Percentiles rank a stretch among this genome's conserved stretches.
phyloP scores from a whole-genome alignment of 2,113 vertebrate species.

The Seriola aureovittata region DNA sequence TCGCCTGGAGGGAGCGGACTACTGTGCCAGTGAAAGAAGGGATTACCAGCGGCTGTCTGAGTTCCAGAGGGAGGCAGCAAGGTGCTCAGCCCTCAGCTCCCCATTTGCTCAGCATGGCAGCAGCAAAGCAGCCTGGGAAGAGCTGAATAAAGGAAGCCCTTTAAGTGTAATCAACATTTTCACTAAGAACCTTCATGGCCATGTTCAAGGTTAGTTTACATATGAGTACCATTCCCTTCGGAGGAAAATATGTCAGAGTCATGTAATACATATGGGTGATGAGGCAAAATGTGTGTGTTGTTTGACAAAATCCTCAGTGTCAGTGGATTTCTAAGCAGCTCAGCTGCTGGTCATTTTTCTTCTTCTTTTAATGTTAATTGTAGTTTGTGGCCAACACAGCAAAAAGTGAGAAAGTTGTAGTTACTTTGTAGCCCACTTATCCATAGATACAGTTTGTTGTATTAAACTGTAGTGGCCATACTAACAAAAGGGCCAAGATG shows the following conservation, averaged over 20 bases:
- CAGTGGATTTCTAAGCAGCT: not conserved
- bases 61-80: conserved; percentile 92
- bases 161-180: conserved; percentile 98
- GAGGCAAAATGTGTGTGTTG: not conserved
- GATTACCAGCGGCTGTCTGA: conserved; percentile 86
- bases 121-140: conserved; percentile 89
- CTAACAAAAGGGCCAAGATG: not conserved
- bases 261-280: not conserved
- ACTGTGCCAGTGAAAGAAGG: conserved; percentile 80
- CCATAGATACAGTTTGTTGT: not conserved
- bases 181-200: conserved; percentile 89
- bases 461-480: not conserved
- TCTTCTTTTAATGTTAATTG: not conserved
- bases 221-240: not conserved
- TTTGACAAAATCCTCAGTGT: not conserved
- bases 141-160: conserved; percentile 93
- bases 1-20: conserved; percentile 82
- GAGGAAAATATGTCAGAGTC: not conserved
- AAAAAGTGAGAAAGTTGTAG: not conserved
- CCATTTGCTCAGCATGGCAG: conserved; percentile 54
- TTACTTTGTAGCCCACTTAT: not conserved
- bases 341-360: not conserved
- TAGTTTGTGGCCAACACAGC: not conserved
- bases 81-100: conserved; percentile 81
- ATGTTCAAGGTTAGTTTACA: conserved; percentile 87